A percentile compares a stretch with the other conserved stretches of the same genome.
Evolutionary conservation across 2,113 vertebrate genomes (phyloP).

Genomic region (Hymenochirus boettgeri): DNA sequence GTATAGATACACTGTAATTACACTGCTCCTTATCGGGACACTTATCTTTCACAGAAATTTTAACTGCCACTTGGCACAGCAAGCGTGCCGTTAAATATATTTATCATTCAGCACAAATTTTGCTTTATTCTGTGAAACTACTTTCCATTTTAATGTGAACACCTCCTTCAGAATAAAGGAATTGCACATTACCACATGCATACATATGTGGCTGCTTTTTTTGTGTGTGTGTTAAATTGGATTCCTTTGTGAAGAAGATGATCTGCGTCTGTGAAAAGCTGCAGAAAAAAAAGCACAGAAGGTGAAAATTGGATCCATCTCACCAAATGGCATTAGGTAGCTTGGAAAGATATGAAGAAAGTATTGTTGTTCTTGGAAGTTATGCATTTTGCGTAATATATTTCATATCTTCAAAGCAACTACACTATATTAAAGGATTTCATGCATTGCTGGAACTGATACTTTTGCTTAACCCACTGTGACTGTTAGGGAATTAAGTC

Average conservation of each 20-base stretch:
- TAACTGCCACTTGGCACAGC: slow-evolving; percentile 23
- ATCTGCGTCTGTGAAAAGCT: slow-evolving; percentile 3
- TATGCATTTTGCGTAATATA: not conserved
- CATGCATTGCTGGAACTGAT: too few species aligned
- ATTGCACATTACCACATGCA: slow-evolving; percentile 7
- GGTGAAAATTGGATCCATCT: slow-evolving; percentile 6
- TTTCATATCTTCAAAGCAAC: too few species aligned
- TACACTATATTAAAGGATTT: too few species aligned
- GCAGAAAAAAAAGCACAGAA: not conserved
- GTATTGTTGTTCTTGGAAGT: not conserved
- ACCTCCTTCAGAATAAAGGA: slow-evolving; percentile 12
- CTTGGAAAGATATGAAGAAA: not conserved
- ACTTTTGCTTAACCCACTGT: too few species aligned
- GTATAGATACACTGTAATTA: slow-evolving; percentile 31
- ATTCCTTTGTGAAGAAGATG: slow-evolving; percentile 2
- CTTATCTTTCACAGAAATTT: slow-evolving; percentile 34
- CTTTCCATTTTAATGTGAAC: slow-evolving; percentile 16
- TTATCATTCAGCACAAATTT: slow-evolving; percentile 20
- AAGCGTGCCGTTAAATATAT: slow-evolving; percentile 19
- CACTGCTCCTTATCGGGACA: slow-evolving; percentile 20
- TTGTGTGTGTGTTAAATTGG: slow-evolving; percentile 7
- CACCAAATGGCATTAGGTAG: not conserved
- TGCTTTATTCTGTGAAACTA: slow-evolving; percentile 19
- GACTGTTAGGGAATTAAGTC: too few species aligned
- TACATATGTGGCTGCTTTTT: not conserved